Percentiles rank a stretch among this genome's conserved stretches.
These are phyloP conservation scores for Halocaridina rubra DNA, from an alignment of 2,888 invertebrate genomes.

Conservation along the genomic window DNA sequence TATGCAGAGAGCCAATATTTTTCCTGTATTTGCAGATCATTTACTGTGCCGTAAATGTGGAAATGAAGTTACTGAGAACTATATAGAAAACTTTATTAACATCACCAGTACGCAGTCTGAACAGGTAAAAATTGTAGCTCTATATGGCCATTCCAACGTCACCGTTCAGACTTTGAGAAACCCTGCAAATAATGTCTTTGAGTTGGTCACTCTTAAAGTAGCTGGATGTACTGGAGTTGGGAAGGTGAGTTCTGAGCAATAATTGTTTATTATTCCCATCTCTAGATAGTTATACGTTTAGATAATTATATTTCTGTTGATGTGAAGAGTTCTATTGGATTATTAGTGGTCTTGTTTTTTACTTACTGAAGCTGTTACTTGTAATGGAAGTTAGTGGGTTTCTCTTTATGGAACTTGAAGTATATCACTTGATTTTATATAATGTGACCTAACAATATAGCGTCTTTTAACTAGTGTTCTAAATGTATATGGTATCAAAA, in stretches of 20 bases:
- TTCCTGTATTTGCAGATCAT: constrained; percentile 44
- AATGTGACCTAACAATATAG: no score
- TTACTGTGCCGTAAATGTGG: constrained; percentile 44
- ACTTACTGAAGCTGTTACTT: no score
- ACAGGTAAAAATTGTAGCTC: neutral
- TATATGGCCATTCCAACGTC: constrained; percentile 31
- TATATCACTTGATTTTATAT: no score
- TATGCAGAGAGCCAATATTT: no score
- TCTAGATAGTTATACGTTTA: neutral
- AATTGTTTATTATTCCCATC: neutral
- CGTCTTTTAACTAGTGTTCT: no score
- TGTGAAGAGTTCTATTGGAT: no score
- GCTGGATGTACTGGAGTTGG: constrained; percentile 40
- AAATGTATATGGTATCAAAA: no score
- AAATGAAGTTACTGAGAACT: constrained; percentile 37
- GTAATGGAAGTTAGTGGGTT: no score
- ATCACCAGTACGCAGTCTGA: constrained; percentile 36
- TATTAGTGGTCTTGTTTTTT: no score
- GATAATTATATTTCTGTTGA: neutral
- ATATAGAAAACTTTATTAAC: constrained; percentile 36
- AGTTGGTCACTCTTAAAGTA: constrained; percentile 27
- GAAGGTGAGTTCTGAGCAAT: constrained; percentile 44
- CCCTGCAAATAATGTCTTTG: constrained; percentile 30
- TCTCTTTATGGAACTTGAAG: no score
- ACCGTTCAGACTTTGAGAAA: constrained; percentile 35